These are phyloP conservation scores for Drosophila ambigua DNA, from an alignment of 1,140 invertebrate genomes.

Conservation along the genomic window DNA sequence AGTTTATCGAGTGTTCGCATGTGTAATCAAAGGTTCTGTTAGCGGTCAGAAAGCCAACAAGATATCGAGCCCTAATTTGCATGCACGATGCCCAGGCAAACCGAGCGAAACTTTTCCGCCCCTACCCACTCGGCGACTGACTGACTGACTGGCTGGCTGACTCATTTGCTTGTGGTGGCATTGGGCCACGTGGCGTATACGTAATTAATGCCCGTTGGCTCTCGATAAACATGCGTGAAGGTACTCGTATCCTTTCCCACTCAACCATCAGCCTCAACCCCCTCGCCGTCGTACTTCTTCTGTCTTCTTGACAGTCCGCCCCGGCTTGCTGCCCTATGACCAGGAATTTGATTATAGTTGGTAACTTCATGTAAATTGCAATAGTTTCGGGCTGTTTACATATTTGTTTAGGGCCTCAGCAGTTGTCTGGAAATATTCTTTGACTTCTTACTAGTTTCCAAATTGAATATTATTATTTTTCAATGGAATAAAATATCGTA, in stretches of 20 bases:
- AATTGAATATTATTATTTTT: not conserved
- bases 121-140: not conserved
- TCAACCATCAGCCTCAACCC: not conserved
- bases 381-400: slow-evolving; percentile 47
- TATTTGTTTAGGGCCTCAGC: slow-evolving; percentile 33
- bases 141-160: slow-evolving; percentile 10
- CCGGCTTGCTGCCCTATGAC: slow-evolving; percentile 24
- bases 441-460: no score
- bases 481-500: no score
- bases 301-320: not conserved
- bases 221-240: slow-evolving; percentile 53
- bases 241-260: not conserved
- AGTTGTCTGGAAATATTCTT: no score
- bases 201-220: slow-evolving; percentile 68
- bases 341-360: slow-evolving; percentile 48
- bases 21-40: slow-evolving; percentile 51
- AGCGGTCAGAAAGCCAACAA: slow-evolving; percentile 57
- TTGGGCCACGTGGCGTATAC: slow-evolving; percentile 60
- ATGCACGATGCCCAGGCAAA: slow-evolving; percentile 46
- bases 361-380: slow-evolving; percentile 63
- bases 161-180: slow-evolving; percentile 32
- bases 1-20: slow-evolving; percentile 43
- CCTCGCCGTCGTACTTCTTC: not conserved
- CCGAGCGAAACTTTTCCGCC: slow-evolving; percentile 20
- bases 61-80: slow-evolving; percentile 43